Conservation (phyloP, 1,140 invertebrate genomes). For the Formica exsecta region DNA sequence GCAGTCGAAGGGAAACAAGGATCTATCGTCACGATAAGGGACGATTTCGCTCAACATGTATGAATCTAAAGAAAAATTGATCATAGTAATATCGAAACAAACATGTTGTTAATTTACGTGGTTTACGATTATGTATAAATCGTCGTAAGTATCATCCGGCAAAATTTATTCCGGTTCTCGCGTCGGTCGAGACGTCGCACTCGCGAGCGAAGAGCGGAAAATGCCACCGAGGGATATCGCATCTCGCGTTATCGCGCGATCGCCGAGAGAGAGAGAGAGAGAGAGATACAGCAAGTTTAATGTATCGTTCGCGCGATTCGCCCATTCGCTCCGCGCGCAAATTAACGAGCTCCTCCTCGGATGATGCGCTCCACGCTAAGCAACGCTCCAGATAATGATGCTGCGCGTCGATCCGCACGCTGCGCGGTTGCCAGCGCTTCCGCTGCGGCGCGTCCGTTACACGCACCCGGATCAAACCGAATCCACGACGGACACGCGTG, state of each 20-base stretch:
- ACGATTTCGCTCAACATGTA: too few relatives aligned
- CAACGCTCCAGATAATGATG: constrained; percentile 77
- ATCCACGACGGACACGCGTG: constrained; percentile 42
- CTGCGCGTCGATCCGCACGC: constrained; percentile 74
- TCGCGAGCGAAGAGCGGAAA: too few relatives aligned
- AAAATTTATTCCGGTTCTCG: too few relatives aligned
- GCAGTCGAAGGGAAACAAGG: neutral
- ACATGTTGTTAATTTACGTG: too few relatives aligned
- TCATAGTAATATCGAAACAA: too few relatives aligned
- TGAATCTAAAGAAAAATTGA: too few relatives aligned
- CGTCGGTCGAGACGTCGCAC: too few relatives aligned
- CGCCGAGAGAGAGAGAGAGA: too few relatives aligned
- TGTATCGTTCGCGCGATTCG: constrained; percentile 2
- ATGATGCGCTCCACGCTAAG: constrained; percentile 71
- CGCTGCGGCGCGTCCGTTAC: constrained; percentile 67
- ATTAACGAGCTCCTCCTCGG: constrained; percentile 71
- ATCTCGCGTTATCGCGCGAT: constrained; percentile 1
- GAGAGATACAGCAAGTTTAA: neutral
- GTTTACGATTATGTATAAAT: too few relatives aligned
- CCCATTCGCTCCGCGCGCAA: constrained; percentile 36
- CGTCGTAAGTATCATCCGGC: too few relatives aligned
- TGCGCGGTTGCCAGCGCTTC: constrained; percentile 72
- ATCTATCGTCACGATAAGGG: neutral
- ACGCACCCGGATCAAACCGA: constrained; percentile 72
- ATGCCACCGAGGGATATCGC: too few relatives aligned